phyloP scores from a whole-genome alignment of 2,113 vertebrate genomes.

The Danionella cerebrum region DNA sequence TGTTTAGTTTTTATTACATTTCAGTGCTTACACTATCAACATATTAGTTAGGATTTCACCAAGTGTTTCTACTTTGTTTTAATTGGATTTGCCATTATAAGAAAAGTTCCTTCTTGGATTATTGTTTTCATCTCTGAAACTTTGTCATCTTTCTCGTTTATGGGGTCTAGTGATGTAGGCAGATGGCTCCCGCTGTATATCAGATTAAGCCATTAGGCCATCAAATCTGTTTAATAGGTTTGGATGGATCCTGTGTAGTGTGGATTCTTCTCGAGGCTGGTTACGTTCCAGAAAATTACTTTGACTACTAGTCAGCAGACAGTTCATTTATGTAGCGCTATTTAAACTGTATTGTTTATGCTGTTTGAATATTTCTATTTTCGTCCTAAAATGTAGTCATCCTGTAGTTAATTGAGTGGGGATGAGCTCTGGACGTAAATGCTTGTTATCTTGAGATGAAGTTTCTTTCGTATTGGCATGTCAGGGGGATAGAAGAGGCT shows the following conservation, averaged over 20 bases:
- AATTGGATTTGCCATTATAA: too few species aligned
- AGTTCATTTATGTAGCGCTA: too few species aligned
- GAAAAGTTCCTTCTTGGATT: background rate
- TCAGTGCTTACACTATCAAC: too few species aligned
- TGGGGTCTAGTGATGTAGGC: slow-evolving; percentile 44
- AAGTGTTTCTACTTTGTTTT: too few species aligned
- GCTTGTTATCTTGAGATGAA: slow-evolving; percentile 30
- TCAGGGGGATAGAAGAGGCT: slow-evolving; percentile 41
- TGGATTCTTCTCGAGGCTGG: background rate
- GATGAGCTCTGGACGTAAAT: background rate
- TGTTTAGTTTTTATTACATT: background rate
- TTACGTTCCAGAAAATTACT: background rate
- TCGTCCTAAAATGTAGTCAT: slow-evolving; percentile 6
- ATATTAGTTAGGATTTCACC: too few species aligned
- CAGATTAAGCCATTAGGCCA: slow-evolving; percentile 45
- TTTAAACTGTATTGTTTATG: too few species aligned
- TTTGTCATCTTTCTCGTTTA: background rate
- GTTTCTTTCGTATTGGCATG: slow-evolving; percentile 46
- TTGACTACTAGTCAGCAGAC: background rate
- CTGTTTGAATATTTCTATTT: background rate
- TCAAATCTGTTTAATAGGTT: slow-evolving; percentile 36
- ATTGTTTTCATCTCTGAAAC: background rate
- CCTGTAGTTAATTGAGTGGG: slow-evolving; percentile 12
- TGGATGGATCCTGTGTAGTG: slow-evolving; percentile 11
- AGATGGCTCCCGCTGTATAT: slow-evolving; percentile 41